Evolutionary conservation across 2,797 vertebrate species (phyloP).

Genomic region (Rhinogobio ventralis): DNA sequence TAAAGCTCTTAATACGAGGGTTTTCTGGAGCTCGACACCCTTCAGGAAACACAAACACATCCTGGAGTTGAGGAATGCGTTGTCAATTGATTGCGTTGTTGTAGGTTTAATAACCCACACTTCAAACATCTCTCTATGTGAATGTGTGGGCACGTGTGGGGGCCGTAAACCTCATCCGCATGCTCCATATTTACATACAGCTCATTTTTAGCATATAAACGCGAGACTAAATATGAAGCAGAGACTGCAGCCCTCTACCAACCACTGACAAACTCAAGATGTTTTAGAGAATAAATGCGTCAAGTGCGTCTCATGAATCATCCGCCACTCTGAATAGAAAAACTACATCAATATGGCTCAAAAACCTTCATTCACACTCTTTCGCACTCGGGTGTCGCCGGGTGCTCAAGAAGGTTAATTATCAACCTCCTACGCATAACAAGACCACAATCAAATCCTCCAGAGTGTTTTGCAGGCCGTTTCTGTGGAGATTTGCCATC

Average conservation of each 20-base stretch:
- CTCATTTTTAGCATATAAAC: neutral
- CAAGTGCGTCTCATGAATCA: neutral
- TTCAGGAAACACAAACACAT: constrained; percentile 12
- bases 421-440: constrained; percentile 15
- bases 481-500: neutral
- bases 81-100: neutral
- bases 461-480: neutral
- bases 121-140: neutral
- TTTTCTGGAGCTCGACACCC: neutral
- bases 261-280: neutral
- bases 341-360: neutral
- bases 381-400: neutral
- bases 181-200: neutral
- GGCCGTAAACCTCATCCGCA: neutral
- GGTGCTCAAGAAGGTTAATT: constrained; percentile 15
- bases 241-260: neutral
- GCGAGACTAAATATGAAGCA: neutral
- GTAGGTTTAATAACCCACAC: neutral
- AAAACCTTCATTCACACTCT: neutral
- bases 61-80: neutral
- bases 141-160: neutral
- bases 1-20: neutral
- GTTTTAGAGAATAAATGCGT: neutral
- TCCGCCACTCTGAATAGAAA: neutral
- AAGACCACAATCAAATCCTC: neutral